Conservation (phyloP, 2,888 invertebrate genomes). For the Athrips mouffetella region DNA sequence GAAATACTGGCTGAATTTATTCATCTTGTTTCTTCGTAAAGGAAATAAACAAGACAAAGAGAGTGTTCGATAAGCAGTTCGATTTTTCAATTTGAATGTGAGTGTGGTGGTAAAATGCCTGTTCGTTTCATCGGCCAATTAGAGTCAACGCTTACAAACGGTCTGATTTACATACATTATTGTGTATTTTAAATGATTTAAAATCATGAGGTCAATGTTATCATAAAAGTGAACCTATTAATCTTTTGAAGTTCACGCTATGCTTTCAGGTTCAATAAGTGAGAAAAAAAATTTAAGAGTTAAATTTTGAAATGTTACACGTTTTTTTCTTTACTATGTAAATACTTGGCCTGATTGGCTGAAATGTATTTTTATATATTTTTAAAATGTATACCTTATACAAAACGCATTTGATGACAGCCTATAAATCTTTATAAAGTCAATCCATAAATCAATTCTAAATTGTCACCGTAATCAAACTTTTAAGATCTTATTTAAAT, state of each 20-base stretch:
- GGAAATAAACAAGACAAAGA: conserved; percentile 6
- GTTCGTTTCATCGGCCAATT: conserved; percentile 52
- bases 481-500: not conserved
- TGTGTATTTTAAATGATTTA: not conserved
- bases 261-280: too few relatives aligned
- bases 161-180: conserved; percentile 42
- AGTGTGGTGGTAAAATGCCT: conserved; percentile 14
- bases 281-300: too few relatives aligned
- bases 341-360: too few relatives aligned
- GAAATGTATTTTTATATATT: too few relatives aligned
- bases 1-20: not conserved
- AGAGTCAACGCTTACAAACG: conserved; percentile 46
- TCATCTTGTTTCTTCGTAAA: conserved; percentile 8
- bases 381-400: too few relatives aligned
- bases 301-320: too few relatives aligned
- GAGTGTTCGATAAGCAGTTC: conserved; percentile 3
- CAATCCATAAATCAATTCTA: not conserved
- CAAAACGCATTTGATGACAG: too few relatives aligned
- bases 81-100: not conserved
- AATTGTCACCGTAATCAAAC: not conserved
- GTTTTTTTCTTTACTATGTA: too few relatives aligned
- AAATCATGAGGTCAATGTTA: too few relatives aligned
- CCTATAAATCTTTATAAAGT: not conserved
- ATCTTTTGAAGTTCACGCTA: not conserved
- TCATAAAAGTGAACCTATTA: not conserved